Base-by-base conservation (phyloP, 2,888 invertebrate species). In the Xestia ashworthii region DNA sequence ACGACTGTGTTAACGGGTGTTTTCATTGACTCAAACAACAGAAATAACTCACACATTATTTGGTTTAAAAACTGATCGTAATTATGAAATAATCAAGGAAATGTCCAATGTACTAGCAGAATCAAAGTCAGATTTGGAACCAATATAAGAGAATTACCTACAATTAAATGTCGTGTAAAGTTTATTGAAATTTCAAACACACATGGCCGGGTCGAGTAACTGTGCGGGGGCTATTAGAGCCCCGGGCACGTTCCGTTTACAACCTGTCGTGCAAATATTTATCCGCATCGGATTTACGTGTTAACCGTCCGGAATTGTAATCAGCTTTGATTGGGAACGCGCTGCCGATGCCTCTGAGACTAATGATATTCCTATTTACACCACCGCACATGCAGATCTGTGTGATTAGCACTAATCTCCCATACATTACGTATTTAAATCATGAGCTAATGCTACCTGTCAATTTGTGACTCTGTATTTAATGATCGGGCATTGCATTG, bases 201-300 rank as follows among this genome's bases (percentile, higher is more conserved):
- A 91, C 78, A 85, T 75, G 87, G 89, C 78, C 85, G 91, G 93
- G 93, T 91, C 94, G 93, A 94, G 92, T 96, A 96, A 95, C 96
- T 93, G 95, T 94, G 89, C 86, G 87, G 86, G 44, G 83, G 87
- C 92, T 90, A 94, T 96, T 94, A 94, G 91, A 89, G 92, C 89
- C 89, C 93, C 78, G 89, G 88, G 92, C 96, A 96, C 96, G 96
- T 95, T 91, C 94, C 91, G 92, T 92, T 93, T 94, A 95, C 95
- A 94, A 94, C 95, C 95, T 95, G 96, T 95, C 96, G 94, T 93
- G 95, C 95, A 96, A 96, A 96, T 96, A 96, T 96, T 96, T 96
- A 95, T 95, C 94, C 94, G 93, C 95, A 93, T 94, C 91, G 94
- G 94, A 95, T 95, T 96, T 94, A 95, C 95, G 95, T 94, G 95